These are phyloP conservation scores for Coleophora flavipennella DNA, from an alignment of 2,888 invertebrate genomes.

Conservation along the genomic window DNA sequence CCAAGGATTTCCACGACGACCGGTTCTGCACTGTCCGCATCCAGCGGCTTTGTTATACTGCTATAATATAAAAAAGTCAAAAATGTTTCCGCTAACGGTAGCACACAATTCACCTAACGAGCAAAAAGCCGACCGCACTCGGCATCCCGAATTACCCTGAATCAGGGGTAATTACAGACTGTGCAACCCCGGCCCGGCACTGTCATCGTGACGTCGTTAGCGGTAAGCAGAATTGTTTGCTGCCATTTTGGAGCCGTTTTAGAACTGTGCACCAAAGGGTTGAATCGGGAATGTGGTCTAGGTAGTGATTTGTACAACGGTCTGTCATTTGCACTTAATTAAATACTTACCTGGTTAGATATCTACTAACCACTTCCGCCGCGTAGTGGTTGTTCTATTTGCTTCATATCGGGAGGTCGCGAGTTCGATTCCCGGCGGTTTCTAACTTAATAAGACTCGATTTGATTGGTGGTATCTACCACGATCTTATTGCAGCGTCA, in stretches of 20 bases:
- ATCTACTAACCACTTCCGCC: no score
- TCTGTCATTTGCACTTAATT: constrained; percentile 19
- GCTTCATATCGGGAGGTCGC: no score
- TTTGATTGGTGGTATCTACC: no score
- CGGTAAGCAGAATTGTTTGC: constrained; percentile 54
- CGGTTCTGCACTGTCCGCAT: no score
- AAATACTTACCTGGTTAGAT: no score
- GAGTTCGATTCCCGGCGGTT: no score
- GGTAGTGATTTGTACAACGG: no score
- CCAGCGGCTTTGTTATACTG: not conserved
- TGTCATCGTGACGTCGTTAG: constrained; percentile 68
- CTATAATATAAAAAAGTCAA: no score
- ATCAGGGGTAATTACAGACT: constrained; percentile 60
- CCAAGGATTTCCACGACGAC: no score
- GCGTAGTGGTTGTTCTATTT: no score
- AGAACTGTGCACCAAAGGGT: constrained; percentile 7
- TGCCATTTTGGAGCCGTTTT: constrained; percentile 2
- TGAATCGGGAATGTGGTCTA: constrained; percentile 3
- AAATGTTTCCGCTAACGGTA: constrained; percentile 12
- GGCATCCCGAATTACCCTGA: constrained; percentile 59
- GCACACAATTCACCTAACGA: constrained; percentile 39
- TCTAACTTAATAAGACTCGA: no score
- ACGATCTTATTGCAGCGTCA: no score
- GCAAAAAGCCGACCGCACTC: constrained; percentile 56
- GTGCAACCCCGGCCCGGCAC: constrained; percentile 50